Conservation (phyloP, 1,140 invertebrate genomes). For the Drosophila orosa region DNA sequence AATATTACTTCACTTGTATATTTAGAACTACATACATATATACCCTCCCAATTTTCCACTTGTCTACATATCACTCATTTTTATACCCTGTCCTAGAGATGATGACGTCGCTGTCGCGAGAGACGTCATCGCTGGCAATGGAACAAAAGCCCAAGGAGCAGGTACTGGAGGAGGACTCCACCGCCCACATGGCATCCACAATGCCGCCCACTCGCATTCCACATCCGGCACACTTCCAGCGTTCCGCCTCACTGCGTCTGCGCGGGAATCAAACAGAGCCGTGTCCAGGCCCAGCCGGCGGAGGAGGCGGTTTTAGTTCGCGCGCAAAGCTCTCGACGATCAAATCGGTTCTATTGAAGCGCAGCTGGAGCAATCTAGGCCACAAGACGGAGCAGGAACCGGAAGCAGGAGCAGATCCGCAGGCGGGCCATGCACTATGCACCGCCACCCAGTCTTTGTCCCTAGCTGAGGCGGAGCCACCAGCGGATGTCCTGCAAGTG, state of each 20-base stretch:
- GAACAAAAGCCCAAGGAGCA: conserved; percentile 16
- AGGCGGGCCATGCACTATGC: conserved; percentile 53
- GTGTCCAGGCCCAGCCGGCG: conserved; percentile 29
- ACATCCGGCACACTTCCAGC: conserved; percentile 58
- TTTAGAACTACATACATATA: background rate
- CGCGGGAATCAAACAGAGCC: conserved; percentile 57
- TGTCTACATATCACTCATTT: background rate
- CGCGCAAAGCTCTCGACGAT: conserved; percentile 69
- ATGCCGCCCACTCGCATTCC: conserved; percentile 71
- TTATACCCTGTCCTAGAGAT: background rate
- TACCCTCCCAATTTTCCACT: background rate
- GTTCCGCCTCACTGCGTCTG: conserved; percentile 77
- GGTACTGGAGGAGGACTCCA: conserved; percentile 4
- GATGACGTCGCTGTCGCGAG: conserved; percentile 61
- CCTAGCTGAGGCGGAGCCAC: conserved; percentile 28
- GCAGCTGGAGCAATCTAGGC: conserved; percentile 69
- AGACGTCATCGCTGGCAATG: conserved; percentile 60
- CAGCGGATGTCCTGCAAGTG: conserved; percentile 13
- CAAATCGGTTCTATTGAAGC: conserved; percentile 48
- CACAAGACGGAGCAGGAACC: conserved; percentile 49
- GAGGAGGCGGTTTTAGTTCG: conserved; percentile 62
- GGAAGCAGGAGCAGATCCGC: conserved; percentile 31
- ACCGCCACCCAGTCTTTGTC: conserved; percentile 44
- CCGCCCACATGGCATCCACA: conserved; percentile 23
- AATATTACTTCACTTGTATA: no score